Evolutionary conservation across 2,888 invertebrate genomes (phyloP).

Genomic region (Aleiodes leptofemur): DNA sequence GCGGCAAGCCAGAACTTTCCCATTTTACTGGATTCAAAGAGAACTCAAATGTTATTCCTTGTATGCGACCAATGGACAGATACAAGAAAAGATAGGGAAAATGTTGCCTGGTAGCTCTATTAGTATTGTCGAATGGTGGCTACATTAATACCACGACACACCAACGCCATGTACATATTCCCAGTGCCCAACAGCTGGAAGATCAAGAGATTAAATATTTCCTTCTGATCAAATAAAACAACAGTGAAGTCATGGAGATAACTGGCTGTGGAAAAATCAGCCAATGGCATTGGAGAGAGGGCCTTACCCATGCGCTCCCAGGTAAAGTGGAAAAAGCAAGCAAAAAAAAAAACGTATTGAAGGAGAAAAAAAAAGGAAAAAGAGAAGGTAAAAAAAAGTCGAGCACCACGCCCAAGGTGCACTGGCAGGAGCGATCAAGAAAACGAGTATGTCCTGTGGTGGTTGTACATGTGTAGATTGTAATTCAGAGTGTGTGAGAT

Average conservation of each 20-base stretch:
- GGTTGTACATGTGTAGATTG: slow-evolving; percentile 26
- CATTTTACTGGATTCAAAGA: slow-evolving; percentile 56
- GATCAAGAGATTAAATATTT: slow-evolving; percentile 32
- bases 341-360: slow-evolving; percentile 13
- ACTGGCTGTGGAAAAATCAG: slow-evolving; percentile 23
- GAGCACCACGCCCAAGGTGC: slow-evolving; percentile 69
- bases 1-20: slow-evolving; percentile 66
- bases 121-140: slow-evolving; percentile 28
- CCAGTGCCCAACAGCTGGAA: not conserved
- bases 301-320: slow-evolving; percentile 1
- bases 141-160: slow-evolving; percentile 41
- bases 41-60: slow-evolving; percentile 48
- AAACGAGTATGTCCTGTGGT: slow-evolving; percentile 31
- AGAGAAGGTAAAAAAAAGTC: slow-evolving; percentile 63
- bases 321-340: slow-evolving; percentile 35
- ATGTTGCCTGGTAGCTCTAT: slow-evolving; percentile 37
- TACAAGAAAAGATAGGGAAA: slow-evolving; percentile 65
- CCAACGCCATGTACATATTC: slow-evolving; percentile 46
- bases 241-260: slow-evolving; percentile 9
- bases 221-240: slow-evolving; percentile 29
- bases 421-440: slow-evolving; percentile 61
- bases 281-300: slow-evolving; percentile 17
- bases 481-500: slow-evolving; percentile 38
- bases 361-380: slow-evolving; percentile 42
- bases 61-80: slow-evolving; percentile 61